Evolutionary conservation across 2,888 invertebrate genomes (phyloP).

Genomic region (Cheiracanthium punctorium): DNA sequence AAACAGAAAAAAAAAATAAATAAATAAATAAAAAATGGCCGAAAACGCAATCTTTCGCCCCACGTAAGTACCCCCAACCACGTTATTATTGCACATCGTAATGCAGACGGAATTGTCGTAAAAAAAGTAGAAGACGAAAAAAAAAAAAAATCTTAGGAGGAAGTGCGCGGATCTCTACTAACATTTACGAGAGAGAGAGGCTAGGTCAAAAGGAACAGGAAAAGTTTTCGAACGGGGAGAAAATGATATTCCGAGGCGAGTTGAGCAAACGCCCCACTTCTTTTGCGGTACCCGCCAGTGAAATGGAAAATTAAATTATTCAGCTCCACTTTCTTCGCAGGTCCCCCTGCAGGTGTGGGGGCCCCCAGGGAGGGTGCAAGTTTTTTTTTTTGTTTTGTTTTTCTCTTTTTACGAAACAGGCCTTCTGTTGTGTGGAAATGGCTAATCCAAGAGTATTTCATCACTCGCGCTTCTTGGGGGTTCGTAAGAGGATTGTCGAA

Average conservation of each 20-base stretch:
- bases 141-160: background rate
- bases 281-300: background rate
- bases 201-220: constrained; percentile 10
- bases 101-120: background rate
- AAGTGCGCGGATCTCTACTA: background rate
- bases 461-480: background rate
- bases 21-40: too few relatives aligned
- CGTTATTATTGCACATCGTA: background rate
- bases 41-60: too few relatives aligned
- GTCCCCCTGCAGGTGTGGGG: background rate
- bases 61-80: background rate
- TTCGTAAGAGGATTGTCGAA: background rate
- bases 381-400: too few relatives aligned
- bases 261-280: constrained; percentile 6
- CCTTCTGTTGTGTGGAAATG: background rate
- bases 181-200: background rate
- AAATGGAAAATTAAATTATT: constrained; percentile 17
- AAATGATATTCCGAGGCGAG: constrained; percentile 2
- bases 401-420: too few relatives aligned
- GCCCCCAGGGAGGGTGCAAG: background rate
- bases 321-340: constrained; percentile 4
- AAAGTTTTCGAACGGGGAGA: background rate
- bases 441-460: background rate
- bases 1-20: too few relatives aligned
- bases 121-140: too few relatives aligned